phyloP scores from a whole-genome alignment of 2,888 invertebrate species.

The Cheilosia pagana region DNA sequence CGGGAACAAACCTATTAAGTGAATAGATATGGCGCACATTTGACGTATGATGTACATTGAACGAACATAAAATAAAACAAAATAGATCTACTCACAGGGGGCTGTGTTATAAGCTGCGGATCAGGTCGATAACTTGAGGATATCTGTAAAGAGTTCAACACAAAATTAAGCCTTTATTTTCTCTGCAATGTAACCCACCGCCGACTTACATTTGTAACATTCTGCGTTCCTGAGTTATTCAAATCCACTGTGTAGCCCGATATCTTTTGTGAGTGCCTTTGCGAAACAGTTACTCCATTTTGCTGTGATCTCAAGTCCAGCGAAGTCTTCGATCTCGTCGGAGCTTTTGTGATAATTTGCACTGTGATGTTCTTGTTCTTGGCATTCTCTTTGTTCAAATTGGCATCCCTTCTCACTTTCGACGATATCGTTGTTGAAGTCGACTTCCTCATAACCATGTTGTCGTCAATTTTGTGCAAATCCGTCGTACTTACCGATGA shows the following conservation, averaged over 20 bases:
- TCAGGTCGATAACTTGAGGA: conserved; percentile 80
- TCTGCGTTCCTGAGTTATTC: conserved; percentile 59
- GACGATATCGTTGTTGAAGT: conserved; percentile 78
- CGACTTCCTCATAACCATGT: conserved; percentile 81
- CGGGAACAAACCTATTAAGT: no score
- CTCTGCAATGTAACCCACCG: conserved; percentile 2
- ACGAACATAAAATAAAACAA: background rate
- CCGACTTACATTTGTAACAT: conserved; percentile 76
- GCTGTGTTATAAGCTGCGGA: conserved; percentile 76
- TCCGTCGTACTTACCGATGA: conserved; percentile 83
- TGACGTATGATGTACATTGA: background rate
- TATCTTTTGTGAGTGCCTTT: conserved; percentile 76
- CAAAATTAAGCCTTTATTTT: background rate
- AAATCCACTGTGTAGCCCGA: conserved; percentile 78
- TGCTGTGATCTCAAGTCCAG: conserved; percentile 81
- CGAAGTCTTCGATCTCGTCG: conserved; percentile 82
- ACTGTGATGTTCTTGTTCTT: conserved; percentile 82
- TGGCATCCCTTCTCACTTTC: conserved; percentile 75
- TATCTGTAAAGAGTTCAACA: conserved; percentile 73
- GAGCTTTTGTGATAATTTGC: conserved; percentile 82
- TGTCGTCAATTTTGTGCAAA: conserved; percentile 83
- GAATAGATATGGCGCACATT: no score
- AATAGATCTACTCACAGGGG: conserved; percentile 51
- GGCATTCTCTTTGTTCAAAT: conserved; percentile 81
- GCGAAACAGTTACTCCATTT: conserved; percentile 47